Conservation (phyloP, 2,113 vertebrate genomes). For the Orientallactaga bullata region DNA sequence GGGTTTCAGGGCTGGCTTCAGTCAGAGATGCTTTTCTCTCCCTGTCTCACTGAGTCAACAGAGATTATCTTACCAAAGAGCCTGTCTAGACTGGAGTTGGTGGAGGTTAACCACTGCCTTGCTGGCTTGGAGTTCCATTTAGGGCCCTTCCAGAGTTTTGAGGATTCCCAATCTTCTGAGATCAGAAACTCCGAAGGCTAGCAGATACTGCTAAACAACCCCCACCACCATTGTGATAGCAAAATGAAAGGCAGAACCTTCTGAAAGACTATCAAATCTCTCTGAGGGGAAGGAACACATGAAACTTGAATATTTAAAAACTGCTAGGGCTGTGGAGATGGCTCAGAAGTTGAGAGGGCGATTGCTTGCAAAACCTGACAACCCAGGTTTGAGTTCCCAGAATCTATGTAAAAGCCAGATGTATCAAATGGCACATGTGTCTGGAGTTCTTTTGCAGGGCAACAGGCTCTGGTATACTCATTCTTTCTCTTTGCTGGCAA, state of each 20-base stretch:
- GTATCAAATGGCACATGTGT: too few species aligned
- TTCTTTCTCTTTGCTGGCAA: too few species aligned
- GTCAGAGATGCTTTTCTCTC: neutral
- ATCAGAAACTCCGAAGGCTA: conserved; percentile 1
- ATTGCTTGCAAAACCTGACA: too few species aligned
- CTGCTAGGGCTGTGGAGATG: too few species aligned
- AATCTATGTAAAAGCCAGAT: too few species aligned
- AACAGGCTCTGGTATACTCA: too few species aligned
- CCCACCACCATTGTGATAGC: too few species aligned
- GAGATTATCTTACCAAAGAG: neutral
- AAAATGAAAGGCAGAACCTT: neutral
- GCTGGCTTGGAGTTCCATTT: neutral
- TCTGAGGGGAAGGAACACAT: neutral
- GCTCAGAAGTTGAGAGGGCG: too few species aligned
- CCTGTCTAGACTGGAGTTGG: neutral
- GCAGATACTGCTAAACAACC: neutral
- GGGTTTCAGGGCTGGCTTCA: neutral
- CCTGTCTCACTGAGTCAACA: neutral
- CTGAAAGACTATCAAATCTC: neutral
- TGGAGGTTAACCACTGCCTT: neutral
- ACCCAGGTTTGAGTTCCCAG: too few species aligned
- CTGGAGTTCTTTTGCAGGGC: too few species aligned
- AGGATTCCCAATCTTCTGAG: neutral
- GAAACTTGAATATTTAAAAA: neutral
- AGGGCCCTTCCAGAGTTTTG: neutral